Base-by-base conservation (phyloP, 1,140 invertebrate species). In the Latrodectus geometricus region DNA sequence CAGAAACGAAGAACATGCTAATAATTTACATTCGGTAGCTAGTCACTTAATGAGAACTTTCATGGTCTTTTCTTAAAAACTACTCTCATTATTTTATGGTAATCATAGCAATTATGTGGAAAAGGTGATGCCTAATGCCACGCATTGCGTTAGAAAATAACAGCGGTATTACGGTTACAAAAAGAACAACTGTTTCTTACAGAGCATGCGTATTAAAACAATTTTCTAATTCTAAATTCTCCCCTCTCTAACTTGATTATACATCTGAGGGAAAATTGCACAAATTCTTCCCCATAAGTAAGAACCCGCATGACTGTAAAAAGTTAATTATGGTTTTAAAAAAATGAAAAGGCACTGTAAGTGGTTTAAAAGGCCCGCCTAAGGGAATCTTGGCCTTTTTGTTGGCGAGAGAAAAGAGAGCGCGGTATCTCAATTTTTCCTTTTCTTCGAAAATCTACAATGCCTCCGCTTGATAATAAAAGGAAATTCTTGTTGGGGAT, bases 281-380 rank as follows among this genome's bases (percentile, higher is more conserved):
- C 35, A 61, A 61, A 17, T 61, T 61, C 17, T 61, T 17, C 17
- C 17, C 54, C 54, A 61, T 61, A 61, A 15, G 14, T 74, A 49
- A 74, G 23, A 52, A 49, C 72, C 72, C 72, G 72, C 72, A 74
- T 74, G 72, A 9, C 35, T 20, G 17, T 48, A 74, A 74, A 74
- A 74, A 74, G 35, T 74, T 74, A 74, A 74, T 74, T 74, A 74
- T 74, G 74, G 54, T 20, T 35, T 74, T 52, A 52, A 12, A 74
- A 74, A n/a, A 74, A 61, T 14, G 17, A 61, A 61, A 61, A 61
- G 54, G 0, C 54, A n/a, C 69, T 72, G 35, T 74, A 74, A 74
- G 48, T 74, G 72, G 72, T 74, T 74, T 50, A 48, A 74, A 74
- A 74, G 49, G 3, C 15, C 72, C 48, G 72, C 35, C 35, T 74